Conservation (phyloP, 2,113 vertebrate species). For the Halcyon senegalensis region DNA sequence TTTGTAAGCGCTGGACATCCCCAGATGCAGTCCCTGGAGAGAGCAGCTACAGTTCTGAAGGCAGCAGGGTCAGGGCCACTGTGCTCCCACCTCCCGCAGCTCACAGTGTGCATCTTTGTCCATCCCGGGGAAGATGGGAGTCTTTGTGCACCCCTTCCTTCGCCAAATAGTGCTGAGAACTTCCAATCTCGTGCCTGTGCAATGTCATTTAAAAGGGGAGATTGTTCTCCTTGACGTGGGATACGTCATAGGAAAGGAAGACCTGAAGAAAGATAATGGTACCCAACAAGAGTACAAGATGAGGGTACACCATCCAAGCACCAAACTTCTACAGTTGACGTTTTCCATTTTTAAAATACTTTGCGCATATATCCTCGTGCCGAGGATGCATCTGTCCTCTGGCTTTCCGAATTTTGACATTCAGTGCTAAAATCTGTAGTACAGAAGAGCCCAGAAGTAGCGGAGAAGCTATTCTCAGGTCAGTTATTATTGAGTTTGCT, state of each 20-base stretch:
- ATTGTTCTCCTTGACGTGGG: background rate
- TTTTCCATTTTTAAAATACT: background rate
- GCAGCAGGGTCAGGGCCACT: background rate
- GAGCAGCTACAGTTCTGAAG: background rate
- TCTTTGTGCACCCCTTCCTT: background rate
- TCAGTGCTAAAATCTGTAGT: background rate
- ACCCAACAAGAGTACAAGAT: background rate
- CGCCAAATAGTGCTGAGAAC: background rate
- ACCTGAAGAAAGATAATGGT: background rate
- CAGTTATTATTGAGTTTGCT: background rate
- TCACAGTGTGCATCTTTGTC: fast-evolving
- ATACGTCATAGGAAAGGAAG: background rate
- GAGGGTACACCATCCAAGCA: background rate
- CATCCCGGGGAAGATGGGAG: background rate
- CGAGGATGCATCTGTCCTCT: background rate
- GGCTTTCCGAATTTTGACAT: background rate
- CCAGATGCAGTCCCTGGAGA: background rate
- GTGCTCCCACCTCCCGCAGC: background rate
- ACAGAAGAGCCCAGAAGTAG: background rate
- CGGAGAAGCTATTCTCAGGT: background rate
- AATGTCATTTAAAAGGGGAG: background rate
- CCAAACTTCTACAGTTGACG: background rate
- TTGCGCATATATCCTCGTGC: background rate
- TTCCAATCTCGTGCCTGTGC: background rate
- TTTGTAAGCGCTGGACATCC: background rate